Conservation (phyloP, 2,797 vertebrate genomes). For the Catamblyrhynchus diadema region DNA sequence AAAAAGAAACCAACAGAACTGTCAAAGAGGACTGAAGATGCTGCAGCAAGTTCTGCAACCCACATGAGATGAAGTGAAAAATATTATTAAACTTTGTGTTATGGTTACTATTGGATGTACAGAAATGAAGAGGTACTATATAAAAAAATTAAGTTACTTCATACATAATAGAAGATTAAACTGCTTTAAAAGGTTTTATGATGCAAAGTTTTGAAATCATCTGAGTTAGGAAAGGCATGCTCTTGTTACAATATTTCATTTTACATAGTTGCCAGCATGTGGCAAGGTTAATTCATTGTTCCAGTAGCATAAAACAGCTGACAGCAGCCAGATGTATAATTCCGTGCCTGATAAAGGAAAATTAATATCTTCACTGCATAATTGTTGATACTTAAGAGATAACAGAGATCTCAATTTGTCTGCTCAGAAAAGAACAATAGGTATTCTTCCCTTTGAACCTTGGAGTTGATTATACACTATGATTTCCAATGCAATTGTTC, state of each 20-base stretch:
- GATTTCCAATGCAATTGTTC: conserved; percentile 27
- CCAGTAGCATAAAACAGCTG: background rate
- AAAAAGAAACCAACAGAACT: background rate
- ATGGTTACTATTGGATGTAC: background rate
- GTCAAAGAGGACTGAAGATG: background rate
- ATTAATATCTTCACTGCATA: conserved; percentile 7
- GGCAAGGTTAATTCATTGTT: conserved; percentile 28
- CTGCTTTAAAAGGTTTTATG: conserved; percentile 5
- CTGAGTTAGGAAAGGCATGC: background rate
- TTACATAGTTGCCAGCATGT: background rate
- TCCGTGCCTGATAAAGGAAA: conserved; percentile 17
- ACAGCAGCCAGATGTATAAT: conserved; percentile 15
- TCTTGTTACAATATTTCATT: conserved; percentile 18
- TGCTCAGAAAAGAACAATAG: conserved; percentile 10
- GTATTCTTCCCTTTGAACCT: background rate
- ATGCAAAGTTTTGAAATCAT: background rate
- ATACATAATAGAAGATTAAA: background rate
- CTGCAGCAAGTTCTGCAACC: background rate
- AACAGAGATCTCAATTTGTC: background rate
- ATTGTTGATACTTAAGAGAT: conserved; percentile 27
- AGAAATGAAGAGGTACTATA: background rate
- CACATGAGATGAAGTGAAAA: background rate
- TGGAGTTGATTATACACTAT: background rate
- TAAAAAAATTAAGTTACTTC: background rate
- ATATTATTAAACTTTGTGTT: background rate